Conservation (phyloP, 2,888 invertebrate species). For the Eudasyphora cyanicolor region DNA sequence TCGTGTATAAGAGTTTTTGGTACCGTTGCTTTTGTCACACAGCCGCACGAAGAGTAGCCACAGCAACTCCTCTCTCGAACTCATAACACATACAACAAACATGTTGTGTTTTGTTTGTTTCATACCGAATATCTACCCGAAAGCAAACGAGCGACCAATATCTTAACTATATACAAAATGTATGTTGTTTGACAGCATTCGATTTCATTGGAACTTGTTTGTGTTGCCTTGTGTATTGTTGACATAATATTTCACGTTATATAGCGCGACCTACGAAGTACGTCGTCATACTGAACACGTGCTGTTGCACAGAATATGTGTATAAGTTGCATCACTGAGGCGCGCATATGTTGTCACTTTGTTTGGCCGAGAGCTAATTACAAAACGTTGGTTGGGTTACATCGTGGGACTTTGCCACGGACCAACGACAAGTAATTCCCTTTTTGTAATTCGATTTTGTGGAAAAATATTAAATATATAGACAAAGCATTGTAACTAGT, state of each 20-base stretch:
- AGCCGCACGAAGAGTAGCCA: no score
- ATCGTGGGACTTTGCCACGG: no score
- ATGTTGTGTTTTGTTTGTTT: constrained; percentile 63
- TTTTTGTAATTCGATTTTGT: no score
- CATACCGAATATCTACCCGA: no score
- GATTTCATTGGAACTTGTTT: constrained; percentile 1
- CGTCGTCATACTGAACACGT: constrained; percentile 44
- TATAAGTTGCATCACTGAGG: not conserved
- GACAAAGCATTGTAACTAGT: no score
- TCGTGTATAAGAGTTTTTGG: constrained; percentile 20
- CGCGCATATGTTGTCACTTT: not conserved
- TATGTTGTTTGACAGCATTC: not conserved
- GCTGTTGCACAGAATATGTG: constrained; percentile 41
- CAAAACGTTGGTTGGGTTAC: no score
- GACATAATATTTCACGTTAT: not conserved
- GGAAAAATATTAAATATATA: no score
- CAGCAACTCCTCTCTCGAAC: not conserved
- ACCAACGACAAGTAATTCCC: no score
- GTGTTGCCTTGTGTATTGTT: no score
- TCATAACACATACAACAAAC: constrained; percentile 27
- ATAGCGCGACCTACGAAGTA: not conserved
- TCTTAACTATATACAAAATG: not conserved
- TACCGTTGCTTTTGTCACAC: not conserved
- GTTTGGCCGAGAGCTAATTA: not conserved
- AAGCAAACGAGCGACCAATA: no score